These are phyloP conservation scores for Geopemphigus sp. DNA, from an alignment of 1,140 invertebrate genomes.

Conservation along the genomic window DNA sequence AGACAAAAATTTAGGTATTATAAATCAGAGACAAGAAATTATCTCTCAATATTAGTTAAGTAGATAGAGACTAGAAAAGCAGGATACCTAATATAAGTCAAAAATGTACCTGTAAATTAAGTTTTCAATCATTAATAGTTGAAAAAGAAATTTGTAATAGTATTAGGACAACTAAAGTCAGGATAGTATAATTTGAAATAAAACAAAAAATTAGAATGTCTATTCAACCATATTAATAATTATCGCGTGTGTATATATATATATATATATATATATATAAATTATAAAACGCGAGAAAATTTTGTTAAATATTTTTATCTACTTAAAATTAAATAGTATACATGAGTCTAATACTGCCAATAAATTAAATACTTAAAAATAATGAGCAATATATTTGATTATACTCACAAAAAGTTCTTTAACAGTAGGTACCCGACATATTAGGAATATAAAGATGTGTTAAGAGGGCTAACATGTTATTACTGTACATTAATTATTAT, in stretches of 20 bases:
- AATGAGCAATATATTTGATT: constrained; percentile 48
- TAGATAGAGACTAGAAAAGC: constrained; percentile 38
- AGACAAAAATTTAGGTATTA: not conserved
- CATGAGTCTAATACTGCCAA: constrained; percentile 40
- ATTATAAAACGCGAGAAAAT: not conserved
- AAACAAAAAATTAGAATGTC: not conserved
- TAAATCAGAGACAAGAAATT: not conserved
- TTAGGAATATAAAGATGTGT: constrained; percentile 22
- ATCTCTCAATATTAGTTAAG: constrained; percentile 5
- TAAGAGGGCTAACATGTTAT: constrained; percentile 11
- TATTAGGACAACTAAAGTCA: not conserved
- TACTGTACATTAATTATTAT: constrained; percentile 25
- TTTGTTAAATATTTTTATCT: not conserved
- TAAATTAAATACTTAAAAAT: constrained; percentile 42
- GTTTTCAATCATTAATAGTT: not conserved
- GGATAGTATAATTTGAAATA: not conserved
- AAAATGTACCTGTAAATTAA: not conserved
- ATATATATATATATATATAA: not conserved
- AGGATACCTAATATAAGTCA: not conserved
- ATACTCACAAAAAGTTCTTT: constrained; percentile 26
- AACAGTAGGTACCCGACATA: not conserved
- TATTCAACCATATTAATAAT: not conserved
- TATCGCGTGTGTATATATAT: not conserved
- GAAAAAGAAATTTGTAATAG: not conserved
- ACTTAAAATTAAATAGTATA: constrained; percentile 29